Evolutionary conservation across 2,113 vertebrate species (phyloP).

Genomic region (Myrmecophaga tridactyla): DNA sequence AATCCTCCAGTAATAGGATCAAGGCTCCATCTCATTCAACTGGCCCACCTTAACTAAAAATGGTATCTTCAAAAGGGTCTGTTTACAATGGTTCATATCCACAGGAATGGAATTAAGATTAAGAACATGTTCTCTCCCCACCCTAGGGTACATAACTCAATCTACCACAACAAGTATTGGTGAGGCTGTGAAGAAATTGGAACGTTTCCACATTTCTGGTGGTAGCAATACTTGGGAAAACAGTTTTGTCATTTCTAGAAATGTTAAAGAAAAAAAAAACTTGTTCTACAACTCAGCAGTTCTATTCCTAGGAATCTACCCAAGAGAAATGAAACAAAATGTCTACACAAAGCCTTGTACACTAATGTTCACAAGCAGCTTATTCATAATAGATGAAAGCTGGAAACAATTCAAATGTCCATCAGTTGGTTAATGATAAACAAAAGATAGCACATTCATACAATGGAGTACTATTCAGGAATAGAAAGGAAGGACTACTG

Average conservation of each 20-base stretch:
- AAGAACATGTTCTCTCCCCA: too few species aligned
- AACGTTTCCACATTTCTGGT: not conserved
- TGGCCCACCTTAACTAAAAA: too few species aligned
- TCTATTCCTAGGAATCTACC: not conserved
- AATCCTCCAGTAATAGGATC: too few species aligned
- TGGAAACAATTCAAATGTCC: not conserved
- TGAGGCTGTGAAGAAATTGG: not conserved
- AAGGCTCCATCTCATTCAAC: too few species aligned
- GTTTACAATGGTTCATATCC: too few species aligned
- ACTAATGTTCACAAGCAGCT: not conserved
- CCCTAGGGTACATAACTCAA: too few species aligned
- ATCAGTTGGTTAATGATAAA: not conserved
- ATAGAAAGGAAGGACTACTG: not conserved
- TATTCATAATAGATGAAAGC: not conserved
- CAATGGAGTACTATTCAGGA: not conserved
- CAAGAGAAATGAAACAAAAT: conserved; percentile 10
- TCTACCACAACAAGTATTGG: not conserved
- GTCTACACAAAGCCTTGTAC: not conserved
- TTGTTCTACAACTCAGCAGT: not conserved
- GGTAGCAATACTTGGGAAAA: not conserved
- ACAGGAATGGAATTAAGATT: too few species aligned
- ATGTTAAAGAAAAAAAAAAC: not conserved
- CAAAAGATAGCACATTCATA: not conserved
- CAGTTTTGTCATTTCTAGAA: not conserved
- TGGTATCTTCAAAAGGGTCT: too few species aligned